Base-by-base conservation (phyloP, 2,113 vertebrate genomes). In the Aptenodytes forsteri region DNA sequence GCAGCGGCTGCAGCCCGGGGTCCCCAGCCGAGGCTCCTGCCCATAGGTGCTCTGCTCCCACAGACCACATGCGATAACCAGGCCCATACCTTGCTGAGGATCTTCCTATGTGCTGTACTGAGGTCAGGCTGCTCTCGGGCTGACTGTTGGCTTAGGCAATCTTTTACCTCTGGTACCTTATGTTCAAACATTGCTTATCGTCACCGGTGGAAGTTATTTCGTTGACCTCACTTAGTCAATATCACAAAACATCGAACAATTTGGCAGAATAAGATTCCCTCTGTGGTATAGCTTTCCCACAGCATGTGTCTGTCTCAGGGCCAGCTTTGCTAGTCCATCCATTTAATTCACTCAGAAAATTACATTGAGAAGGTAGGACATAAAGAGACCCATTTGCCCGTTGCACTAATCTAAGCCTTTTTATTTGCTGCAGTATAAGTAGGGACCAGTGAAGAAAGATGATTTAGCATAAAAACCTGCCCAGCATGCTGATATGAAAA, bases 321-420 rank as follows among this genome's bases (percentile, higher is more conserved):
- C 87, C 95, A 93, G 85, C 83, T 84, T 94, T 88, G 72, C 87
- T 62, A 97, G 70, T 92, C 65, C 56, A 69, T 94, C 89, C 83
- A 78, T 93, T 97, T 94, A 96, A 96, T 96, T 97, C 70, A 38
- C 91, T 95, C 91, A 69, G 87, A 93, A 94, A 97, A 97, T 97
- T 88, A 90, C 64, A 77, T 73, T 85, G 77, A 87, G 77, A 89
- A 58, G 2, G 78, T 62, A 90, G 86, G 71, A 91, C 58, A 94
- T 90, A 83, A 82, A 96, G 72, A 84, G 66, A 90, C 54, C 54
- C 69, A 44, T 89, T 93, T 97, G 58, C 75, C 59, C 17, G 0
- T 77, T 91, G 90, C 75, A 59, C 79, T 95, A 91, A 92, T 93
- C 75, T 95, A 73, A 91, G 76, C 70, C 78, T 87, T 95, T 95